Evolutionary conservation across 2,797 vertebrate genomes (phyloP).

Genomic region (Falco concolor): DNA sequence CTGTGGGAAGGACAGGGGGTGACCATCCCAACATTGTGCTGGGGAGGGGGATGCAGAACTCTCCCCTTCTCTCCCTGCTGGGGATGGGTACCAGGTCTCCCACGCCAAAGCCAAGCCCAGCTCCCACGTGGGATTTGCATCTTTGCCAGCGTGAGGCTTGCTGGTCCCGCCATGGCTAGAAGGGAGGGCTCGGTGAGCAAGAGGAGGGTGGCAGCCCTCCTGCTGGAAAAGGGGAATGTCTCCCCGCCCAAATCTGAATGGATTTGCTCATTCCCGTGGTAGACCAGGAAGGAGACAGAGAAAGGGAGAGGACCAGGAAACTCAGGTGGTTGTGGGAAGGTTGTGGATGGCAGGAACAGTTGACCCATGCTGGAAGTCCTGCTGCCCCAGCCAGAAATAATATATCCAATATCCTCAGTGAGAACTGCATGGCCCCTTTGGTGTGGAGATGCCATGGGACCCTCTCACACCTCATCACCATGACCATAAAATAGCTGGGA

Average conservation of each 20-base stretch:
- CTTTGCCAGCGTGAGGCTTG: fast-evolving
- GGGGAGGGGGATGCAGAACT: background rate
- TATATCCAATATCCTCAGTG: background rate
- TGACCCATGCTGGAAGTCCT: background rate
- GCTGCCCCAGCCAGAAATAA: background rate
- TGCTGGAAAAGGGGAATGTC: background rate
- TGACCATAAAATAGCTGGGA: background rate
- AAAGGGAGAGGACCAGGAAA: background rate
- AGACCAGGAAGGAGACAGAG: background rate
- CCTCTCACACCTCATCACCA: background rate
- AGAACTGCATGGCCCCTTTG: background rate
- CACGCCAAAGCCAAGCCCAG: background rate
- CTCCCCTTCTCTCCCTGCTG: background rate
- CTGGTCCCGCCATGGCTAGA: background rate
- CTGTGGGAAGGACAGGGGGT: background rate
- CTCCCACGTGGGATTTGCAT: background rate
- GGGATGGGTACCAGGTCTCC: background rate
- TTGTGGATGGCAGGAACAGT: background rate
- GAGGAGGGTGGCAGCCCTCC: background rate
- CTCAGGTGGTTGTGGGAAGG: fast-evolving
- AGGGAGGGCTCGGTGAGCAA: background rate
- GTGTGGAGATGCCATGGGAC: background rate
- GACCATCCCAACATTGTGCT: background rate
- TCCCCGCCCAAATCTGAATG: background rate
- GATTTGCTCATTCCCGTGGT: background rate